These are phyloP conservation scores for Oasisia sp. DNA, from an alignment of 2,888 invertebrate species.

Conservation along the genomic window DNA sequence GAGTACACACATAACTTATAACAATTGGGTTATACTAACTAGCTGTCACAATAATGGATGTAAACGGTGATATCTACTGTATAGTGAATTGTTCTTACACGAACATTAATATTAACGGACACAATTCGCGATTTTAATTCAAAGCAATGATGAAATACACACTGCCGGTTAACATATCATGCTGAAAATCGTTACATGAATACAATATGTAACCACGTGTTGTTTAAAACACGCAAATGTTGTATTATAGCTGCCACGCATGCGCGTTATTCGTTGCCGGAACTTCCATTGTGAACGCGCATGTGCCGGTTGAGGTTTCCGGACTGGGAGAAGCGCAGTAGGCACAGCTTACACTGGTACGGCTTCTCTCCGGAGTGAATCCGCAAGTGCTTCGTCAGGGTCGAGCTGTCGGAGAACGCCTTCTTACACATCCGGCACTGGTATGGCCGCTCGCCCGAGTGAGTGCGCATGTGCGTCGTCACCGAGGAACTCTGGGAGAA, in stretches of 20 bases:
- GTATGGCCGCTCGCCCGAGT: slow-evolving; percentile 98
- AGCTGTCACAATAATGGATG: background rate
- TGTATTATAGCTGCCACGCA: background rate
- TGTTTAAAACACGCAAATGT: background rate
- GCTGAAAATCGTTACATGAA: background rate
- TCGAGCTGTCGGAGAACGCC: slow-evolving; percentile 98
- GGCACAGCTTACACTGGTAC: slow-evolving; percentile 95
- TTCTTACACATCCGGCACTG: slow-evolving; percentile 87
- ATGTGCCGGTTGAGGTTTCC: slow-evolving; percentile 99
- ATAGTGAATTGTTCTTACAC: background rate
- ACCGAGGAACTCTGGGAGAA: slow-evolving; percentile 95
- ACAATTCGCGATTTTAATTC: background rate
- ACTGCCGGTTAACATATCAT: background rate
- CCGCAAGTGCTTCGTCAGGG: slow-evolving; percentile 94
- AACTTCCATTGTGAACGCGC: slow-evolving; percentile 81
- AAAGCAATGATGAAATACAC: background rate
- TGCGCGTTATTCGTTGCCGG: background rate
- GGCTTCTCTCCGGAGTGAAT: slow-evolving; percentile 87
- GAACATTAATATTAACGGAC: background rate
- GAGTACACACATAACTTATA: background rate
- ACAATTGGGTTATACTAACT: background rate
- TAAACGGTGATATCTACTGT: background rate
- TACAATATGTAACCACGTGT: background rate
- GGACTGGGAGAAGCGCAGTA: slow-evolving; percentile 95
- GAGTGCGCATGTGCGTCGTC: slow-evolving; percentile 99